phyloP scores from a whole-genome alignment of 1,140 invertebrate species.

The Meloidogyne floridensis region DNA sequence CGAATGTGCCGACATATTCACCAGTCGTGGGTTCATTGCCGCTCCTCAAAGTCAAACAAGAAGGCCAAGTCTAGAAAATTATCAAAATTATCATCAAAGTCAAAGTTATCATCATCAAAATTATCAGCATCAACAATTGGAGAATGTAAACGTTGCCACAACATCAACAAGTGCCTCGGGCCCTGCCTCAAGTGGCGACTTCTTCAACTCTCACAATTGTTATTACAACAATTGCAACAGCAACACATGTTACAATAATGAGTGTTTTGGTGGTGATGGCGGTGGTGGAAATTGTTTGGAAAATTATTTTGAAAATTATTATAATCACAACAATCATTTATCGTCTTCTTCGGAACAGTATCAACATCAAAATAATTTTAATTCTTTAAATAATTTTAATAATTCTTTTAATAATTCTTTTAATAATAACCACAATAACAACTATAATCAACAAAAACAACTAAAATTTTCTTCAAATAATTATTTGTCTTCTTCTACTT shows the following conservation, averaged over 20 bases:
- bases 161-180: neutral
- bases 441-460: neutral
- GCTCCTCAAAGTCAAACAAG: conserved; percentile 1
- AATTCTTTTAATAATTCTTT: neutral
- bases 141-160: neutral
- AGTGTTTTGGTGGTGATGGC: neutral
- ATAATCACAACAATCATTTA: neutral
- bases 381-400: neutral
- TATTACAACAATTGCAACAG: neutral
- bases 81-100: neutral
- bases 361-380: neutral
- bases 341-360: neutral
- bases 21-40: neutral
- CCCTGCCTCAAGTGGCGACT: conserved; percentile 7
- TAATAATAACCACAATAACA: neutral
- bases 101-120: neutral
- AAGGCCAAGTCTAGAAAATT: neutral
- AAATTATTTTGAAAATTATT: neutral
- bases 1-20: neutral
- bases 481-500: neutral
- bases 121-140: neutral
- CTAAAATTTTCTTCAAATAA: neutral
- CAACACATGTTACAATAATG: neutral
- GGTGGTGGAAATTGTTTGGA: neutral
- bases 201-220: conserved; percentile 1